These are phyloP conservation scores for Acinonyx jubatus DNA, from an alignment of 2,113 vertebrate genomes.

Conservation along the genomic window DNA sequence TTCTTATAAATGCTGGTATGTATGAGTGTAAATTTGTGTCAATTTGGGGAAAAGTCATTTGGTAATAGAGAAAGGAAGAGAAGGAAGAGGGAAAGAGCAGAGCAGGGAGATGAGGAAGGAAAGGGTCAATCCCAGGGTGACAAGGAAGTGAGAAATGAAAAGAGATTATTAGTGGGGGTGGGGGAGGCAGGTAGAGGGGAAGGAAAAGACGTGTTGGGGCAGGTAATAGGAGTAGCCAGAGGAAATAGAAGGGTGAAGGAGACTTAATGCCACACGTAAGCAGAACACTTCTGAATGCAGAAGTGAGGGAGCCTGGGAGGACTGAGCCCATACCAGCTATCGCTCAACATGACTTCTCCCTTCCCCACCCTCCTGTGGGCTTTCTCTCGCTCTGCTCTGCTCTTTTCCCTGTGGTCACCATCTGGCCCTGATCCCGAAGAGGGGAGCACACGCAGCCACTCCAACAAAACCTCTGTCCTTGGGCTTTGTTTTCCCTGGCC, in stretches of 20 bases:
- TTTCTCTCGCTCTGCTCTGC: background rate
- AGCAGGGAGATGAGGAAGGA: background rate
- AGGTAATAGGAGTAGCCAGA: background rate
- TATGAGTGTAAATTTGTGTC: background rate
- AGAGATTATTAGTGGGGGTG: too few species aligned
- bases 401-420: too few species aligned
- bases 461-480: background rate
- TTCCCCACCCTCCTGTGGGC: rapidly evolving
- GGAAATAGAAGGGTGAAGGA: background rate
- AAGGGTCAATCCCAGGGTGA: background rate
- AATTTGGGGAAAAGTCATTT: background rate
- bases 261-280: rapidly evolving
- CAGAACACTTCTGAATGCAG: rapidly evolving
- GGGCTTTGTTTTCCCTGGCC: background rate
- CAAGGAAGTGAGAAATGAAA: background rate
- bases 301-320: rapidly evolving
- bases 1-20: background rate
- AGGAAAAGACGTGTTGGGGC: background rate
- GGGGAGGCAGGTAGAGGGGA: background rate
- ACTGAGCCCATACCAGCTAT: rapidly evolving
- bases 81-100: background rate
- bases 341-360: rapidly evolving
- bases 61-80: background rate
- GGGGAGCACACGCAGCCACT: background rate
- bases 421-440: background rate